These are phyloP conservation scores for Ladona fulva DNA, from an alignment of 1,140 invertebrate genomes.

Conservation along the genomic window DNA sequence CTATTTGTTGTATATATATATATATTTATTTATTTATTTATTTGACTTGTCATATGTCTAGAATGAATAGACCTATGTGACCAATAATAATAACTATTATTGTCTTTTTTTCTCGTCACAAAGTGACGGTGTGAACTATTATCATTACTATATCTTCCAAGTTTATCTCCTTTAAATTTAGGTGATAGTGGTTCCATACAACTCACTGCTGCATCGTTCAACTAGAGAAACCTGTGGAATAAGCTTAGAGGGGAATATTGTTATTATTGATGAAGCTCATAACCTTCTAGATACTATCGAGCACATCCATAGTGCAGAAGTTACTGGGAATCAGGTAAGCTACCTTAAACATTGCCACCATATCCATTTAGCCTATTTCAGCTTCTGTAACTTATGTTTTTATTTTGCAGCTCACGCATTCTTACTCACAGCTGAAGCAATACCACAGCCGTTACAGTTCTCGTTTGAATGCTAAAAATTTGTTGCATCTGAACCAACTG, in stretches of 20 bases:
- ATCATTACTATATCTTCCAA: too few relatives aligned
- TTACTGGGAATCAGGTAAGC: constrained; percentile 54
- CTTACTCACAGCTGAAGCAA: constrained; percentile 59
- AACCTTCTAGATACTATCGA: constrained; percentile 88
- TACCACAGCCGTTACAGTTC: constrained; percentile 70
- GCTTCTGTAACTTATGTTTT: not conserved
- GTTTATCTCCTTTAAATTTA: too few relatives aligned
- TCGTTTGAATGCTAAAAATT: constrained; percentile 70
- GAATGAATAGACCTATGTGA: too few relatives aligned
- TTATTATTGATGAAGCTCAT: constrained; percentile 96
- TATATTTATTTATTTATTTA: too few relatives aligned
- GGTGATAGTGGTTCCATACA: constrained; percentile 75
- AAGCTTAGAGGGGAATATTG: constrained; percentile 68
- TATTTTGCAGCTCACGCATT: constrained; percentile 40
- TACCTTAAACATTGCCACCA: not conserved
- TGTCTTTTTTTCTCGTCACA: too few relatives aligned
- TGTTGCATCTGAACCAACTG: constrained; percentile 80
- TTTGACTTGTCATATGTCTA: too few relatives aligned
- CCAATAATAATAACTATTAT: too few relatives aligned
- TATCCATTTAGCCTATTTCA: not conserved
- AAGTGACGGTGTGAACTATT: too few relatives aligned
- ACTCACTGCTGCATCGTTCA: constrained; percentile 74
- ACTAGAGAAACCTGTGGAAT: constrained; percentile 81
- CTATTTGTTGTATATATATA: too few relatives aligned
- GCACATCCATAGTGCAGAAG: constrained; percentile 69